Percentiles rank a stretch among this genome's conserved stretches.
Evolutionary conservation across 2,888 invertebrate species (phyloP).

Genomic region (Amblyjoppa proteus): DNA sequence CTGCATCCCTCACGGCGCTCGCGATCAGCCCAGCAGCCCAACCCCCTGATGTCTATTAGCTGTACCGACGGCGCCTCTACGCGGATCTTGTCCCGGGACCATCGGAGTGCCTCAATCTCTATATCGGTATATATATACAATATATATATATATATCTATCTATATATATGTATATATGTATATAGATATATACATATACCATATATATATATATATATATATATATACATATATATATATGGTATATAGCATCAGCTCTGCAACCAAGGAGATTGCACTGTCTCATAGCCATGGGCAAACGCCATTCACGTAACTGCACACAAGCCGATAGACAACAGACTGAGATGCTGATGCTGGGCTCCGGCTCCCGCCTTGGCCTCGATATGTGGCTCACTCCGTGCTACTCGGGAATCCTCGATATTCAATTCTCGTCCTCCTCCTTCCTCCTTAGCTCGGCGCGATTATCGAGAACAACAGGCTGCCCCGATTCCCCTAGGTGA

Average conservation of each 20-base stretch:
- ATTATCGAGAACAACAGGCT: constrained; percentile 52
- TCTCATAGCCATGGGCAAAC: constrained; percentile 61
- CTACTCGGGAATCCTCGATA: constrained; percentile 62
- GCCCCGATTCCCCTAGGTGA: constrained; percentile 57
- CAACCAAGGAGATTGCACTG: constrained; percentile 58
- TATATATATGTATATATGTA: constrained; percentile 37
- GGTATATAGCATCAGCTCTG: constrained; percentile 31
- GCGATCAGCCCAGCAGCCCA: constrained; percentile 41
- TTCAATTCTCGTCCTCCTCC: constrained; percentile 60
- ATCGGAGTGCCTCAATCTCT: constrained; percentile 25
- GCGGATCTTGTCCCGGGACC: constrained; percentile 34
- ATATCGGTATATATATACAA: constrained; percentile 19
- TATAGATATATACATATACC: constrained; percentile 13
- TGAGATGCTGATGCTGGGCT: constrained; percentile 9
- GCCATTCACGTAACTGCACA: constrained; percentile 56
- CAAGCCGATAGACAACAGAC: constrained; percentile 31
- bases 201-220: constrained; percentile 20
- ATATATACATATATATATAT: constrained; percentile 42
- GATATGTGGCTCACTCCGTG: constrained; percentile 30
- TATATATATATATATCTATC: constrained; percentile 22
- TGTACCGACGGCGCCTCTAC: constrained; percentile 25
- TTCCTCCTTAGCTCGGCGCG: constrained; percentile 56
- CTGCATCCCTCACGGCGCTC: constrained; percentile 50
- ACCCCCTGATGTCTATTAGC: constrained; percentile 56
- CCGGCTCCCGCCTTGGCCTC: constrained; percentile 1